Conservation (phyloP, 2,888 invertebrate genomes). For the Minunthozetes semirufus region DNA sequence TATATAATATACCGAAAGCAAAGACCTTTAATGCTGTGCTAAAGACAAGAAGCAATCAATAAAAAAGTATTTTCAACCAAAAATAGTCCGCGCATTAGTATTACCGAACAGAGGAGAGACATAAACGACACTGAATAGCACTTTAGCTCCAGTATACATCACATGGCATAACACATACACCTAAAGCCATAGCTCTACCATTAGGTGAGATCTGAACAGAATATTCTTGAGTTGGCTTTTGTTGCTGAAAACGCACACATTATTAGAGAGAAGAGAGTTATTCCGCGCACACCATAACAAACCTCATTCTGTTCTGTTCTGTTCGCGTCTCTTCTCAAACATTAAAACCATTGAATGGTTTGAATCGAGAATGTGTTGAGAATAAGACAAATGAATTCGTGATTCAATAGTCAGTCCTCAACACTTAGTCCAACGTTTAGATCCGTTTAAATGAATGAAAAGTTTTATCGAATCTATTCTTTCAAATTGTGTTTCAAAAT, state of each 20-base stretch:
- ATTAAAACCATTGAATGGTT: too few species aligned
- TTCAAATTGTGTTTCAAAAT: too few species aligned
- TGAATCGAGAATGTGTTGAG: too few species aligned
- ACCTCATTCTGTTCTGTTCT: neutral
- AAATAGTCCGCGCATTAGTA: constrained; percentile 6
- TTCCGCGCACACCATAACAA: neutral
- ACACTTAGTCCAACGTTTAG: too few species aligned
- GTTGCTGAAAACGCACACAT: neutral
- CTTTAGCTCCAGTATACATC: neutral
- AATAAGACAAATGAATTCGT: too few species aligned
- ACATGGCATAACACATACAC: neutral
- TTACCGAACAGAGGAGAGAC: neutral
- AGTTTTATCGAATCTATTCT: too few species aligned
- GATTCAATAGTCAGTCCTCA: too few species aligned
- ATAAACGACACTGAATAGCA: neutral
- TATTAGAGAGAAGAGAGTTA: neutral
- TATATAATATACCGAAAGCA: too few species aligned
- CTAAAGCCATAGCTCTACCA: neutral
- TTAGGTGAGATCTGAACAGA: constrained; percentile 9
- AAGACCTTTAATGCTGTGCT: neutral
- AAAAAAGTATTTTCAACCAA: neutral
- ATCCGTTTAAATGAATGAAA: too few species aligned
- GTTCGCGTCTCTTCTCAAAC: too few species aligned
- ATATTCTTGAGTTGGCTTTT: neutral
- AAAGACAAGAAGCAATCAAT: neutral